phyloP scores from a whole-genome alignment of 2,797 vertebrate species.

The Meriones psammophilus region DNA sequence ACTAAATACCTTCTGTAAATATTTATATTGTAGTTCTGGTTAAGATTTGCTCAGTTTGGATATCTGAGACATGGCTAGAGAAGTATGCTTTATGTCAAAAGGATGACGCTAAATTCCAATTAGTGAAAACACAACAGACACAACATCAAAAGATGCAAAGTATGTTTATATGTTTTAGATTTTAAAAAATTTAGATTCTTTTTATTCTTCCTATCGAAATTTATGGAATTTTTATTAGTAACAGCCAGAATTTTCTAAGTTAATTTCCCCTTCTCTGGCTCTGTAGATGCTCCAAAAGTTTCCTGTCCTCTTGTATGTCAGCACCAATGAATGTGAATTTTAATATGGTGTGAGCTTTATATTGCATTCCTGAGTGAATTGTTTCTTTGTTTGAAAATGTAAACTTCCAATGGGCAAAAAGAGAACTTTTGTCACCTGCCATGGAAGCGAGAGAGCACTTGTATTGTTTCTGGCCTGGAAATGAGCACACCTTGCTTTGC shows the following conservation, averaged over 20 bases:
- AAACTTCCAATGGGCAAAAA: neutral
- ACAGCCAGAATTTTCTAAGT: neutral
- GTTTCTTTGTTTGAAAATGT: neutral
- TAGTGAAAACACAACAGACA: neutral
- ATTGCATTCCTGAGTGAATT: neutral
- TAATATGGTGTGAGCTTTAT: neutral
- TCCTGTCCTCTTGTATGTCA: neutral
- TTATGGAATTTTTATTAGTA: neutral
- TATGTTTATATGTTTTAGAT: neutral
- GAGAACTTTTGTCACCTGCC: neutral
- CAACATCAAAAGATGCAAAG: neutral
- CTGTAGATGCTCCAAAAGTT: no score
- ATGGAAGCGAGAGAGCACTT: neutral
- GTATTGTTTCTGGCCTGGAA: neutral
- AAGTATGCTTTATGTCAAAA: neutral
- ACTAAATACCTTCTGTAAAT: neutral
- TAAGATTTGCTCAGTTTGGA: slow-evolving; percentile 20
- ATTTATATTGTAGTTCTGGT: neutral
- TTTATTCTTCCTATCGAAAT: neutral
- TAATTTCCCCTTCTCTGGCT: neutral
- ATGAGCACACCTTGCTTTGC: neutral
- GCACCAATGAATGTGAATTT: neutral
- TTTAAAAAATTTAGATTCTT: neutral
- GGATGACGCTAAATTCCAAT: neutral
- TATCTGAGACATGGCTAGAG: neutral